A percentile compares a stretch with the other conserved stretches of the same genome.
phyloP scores from a whole-genome alignment of 2,888 invertebrate species.

The Synergus umbraculus region DNA sequence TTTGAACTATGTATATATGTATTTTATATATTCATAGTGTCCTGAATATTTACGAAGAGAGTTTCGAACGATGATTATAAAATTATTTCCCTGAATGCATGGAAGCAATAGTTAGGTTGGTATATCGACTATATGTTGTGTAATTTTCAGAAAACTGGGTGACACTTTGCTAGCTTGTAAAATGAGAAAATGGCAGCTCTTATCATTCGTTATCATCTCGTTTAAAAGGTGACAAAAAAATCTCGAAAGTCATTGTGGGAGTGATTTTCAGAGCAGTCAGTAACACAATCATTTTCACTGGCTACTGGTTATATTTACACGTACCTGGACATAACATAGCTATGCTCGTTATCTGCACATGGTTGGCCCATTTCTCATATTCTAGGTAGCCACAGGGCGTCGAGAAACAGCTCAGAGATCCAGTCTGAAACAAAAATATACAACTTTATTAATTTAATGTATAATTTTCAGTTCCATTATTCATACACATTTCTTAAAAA shows the following conservation, averaged over 20 bases:
- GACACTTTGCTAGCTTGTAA: background rate
- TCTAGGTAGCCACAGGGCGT: background rate
- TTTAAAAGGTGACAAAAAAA: background rate
- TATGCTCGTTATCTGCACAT: conserved; percentile 27
- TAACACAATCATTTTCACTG: background rate
- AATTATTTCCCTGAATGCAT: background rate
- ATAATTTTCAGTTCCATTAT: background rate
- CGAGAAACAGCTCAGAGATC: conserved; percentile 7
- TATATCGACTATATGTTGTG: background rate
- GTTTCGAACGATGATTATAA: background rate
- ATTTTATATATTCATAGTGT: too few species aligned
- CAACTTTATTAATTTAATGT: conserved; percentile 7
- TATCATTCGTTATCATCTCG: background rate
- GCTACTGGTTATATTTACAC: conserved; percentile 6
- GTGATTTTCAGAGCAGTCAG: conserved; percentile 14
- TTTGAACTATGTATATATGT: too few species aligned
- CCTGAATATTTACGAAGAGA: too few species aligned
- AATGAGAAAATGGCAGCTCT: background rate
- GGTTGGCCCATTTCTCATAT: conserved; percentile 14
- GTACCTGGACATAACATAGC: conserved; percentile 8
- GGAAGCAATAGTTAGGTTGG: background rate
- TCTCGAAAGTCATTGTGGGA: background rate
- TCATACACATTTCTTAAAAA: background rate
- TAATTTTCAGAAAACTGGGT: background rate
- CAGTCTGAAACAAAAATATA: conserved; percentile 2